phyloP scores from a whole-genome alignment of 92 coral and sea anemone species.

The Epizoanthus scotinus region DNA sequence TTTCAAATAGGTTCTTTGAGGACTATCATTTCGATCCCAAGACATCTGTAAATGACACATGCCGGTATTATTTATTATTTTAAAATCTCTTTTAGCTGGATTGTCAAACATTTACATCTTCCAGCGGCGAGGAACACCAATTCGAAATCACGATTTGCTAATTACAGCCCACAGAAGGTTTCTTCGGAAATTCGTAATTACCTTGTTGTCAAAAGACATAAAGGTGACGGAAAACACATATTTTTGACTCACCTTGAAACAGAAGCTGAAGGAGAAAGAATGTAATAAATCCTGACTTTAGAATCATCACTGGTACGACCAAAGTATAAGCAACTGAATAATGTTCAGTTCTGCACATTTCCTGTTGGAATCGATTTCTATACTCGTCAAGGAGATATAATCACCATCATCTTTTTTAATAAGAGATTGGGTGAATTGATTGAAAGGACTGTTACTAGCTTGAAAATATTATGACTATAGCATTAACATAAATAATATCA shows the following conservation, averaged over 20 bases:
- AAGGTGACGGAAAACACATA: neutral
- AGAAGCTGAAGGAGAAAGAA: neutral
- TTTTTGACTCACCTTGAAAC: conserved; percentile 4
- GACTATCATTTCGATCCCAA: too few species aligned
- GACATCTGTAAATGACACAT: too few species aligned
- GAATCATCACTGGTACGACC: neutral
- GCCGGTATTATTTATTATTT: too few species aligned
- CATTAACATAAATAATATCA: conserved; percentile 2
- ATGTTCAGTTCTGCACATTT: neutral
- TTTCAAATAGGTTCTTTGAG: too few species aligned
- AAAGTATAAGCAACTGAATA: neutral
- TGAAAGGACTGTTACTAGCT: neutral
- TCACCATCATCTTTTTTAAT: neutral
- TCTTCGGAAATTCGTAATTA: neutral
- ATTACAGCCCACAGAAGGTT: neutral
- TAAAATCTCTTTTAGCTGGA: too few species aligned
- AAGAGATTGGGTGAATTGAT: neutral
- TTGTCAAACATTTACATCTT: too few species aligned
- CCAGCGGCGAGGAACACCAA: neutral
- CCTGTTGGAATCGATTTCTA: neutral
- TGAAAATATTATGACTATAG: conserved; percentile 9
- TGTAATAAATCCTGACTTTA: neutral
- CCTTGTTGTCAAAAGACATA: too few species aligned
- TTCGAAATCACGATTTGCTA: neutral
- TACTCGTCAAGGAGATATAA: conserved; percentile 2